phyloP scores from a whole-genome alignment of 2,113 vertebrate species.

The Anolis carolinensis region DNA sequence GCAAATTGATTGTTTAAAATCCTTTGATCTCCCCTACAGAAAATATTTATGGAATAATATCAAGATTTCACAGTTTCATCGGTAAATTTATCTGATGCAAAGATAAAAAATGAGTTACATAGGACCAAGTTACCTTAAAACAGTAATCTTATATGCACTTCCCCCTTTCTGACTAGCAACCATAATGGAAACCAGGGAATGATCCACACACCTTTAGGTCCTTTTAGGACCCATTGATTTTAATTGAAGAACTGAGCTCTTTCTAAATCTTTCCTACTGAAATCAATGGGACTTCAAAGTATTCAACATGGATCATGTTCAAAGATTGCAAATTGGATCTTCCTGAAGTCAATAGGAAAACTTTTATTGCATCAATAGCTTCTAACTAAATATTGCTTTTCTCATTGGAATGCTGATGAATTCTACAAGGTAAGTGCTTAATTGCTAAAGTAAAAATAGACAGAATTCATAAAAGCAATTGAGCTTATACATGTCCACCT shows the following conservation, averaged over 20 bases:
- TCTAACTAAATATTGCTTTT: background rate
- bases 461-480: accelerated
- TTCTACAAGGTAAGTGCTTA: background rate
- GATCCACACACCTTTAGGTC: background rate
- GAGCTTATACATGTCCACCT: background rate
- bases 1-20: conserved; percentile 39
- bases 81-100: conserved; percentile 34
- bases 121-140: conserved; percentile 9
- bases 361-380: conserved; percentile 20
- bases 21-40: conserved; percentile 42
- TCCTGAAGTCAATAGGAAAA: background rate
- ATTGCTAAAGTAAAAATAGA: background rate
- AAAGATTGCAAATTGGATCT: background rate
- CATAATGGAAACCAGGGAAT: background rate
- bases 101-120: conserved; percentile 17
- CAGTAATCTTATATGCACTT: background rate
- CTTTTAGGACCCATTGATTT: conserved; percentile 10
- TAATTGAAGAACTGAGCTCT: background rate
- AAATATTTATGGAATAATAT: conserved; percentile 30
- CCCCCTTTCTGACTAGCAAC: background rate
- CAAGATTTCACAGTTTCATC: conserved; percentile 18
- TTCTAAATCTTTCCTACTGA: background rate
- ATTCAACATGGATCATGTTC: conserved; percentile 9
- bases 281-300: conserved; percentile 19
- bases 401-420: background rate